Percentiles rank a stretch among this genome's conserved stretches.
Conservation (phyloP, 1,140 invertebrate species). For the Paraescarpia echinospica region DNA sequence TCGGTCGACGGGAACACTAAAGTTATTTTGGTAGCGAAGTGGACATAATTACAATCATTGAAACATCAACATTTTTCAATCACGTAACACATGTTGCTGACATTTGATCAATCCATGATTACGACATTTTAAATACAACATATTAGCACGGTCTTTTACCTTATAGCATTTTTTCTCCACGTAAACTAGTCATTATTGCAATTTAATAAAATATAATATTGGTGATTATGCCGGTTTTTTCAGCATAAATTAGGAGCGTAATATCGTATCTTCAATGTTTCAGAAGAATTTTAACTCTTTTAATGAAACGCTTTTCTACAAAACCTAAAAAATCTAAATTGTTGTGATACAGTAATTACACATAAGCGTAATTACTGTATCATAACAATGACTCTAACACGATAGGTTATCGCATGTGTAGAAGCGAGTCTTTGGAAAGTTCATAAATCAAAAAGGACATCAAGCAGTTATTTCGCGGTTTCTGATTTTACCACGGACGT, state of each 20-base stretch:
- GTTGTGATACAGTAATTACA: too few species aligned
- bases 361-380: background rate
- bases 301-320: too few species aligned
- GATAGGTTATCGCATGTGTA: background rate
- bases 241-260: background rate
- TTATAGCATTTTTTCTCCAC: background rate
- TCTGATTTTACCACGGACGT: background rate
- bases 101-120: background rate
- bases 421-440: background rate
- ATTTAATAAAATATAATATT: background rate
- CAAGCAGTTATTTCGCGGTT: background rate
- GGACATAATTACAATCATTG: too few species aligned
- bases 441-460: background rate
- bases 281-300: too few species aligned
- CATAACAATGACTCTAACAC: background rate
- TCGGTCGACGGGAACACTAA: too few species aligned
- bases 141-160: background rate
- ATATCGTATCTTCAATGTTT: background rate
- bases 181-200: background rate
- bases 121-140: background rate
- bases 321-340: too few species aligned
- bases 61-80: too few species aligned
- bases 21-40: too few species aligned
- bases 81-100: too few species aligned
- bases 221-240: too few species aligned